Evolutionary conservation across 2,888 invertebrate genomes (phyloP).

Genomic region (Diadromus collaris): DNA sequence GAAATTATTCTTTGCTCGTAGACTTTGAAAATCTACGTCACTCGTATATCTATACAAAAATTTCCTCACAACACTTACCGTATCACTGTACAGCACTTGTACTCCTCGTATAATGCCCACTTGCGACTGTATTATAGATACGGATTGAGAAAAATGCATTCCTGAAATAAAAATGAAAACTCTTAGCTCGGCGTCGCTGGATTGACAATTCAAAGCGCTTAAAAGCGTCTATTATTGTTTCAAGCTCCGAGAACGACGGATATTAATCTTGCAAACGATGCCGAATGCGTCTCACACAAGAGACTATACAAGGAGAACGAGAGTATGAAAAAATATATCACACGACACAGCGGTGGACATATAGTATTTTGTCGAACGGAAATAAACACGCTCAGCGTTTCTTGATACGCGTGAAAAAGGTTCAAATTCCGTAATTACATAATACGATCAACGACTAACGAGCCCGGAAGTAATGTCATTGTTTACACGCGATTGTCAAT

Average conservation of each 20-base stretch:
- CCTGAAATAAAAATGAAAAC: conserved; percentile 84
- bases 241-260: conserved; percentile 4
- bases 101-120: conserved; percentile 97
- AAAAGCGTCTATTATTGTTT: conserved; percentile 24
- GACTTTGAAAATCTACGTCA: background rate
- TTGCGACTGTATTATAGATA: conserved; percentile 97
- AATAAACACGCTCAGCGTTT: conserved; percentile 27
- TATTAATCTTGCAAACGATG: background rate
- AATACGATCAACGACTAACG: conserved; percentile 65
- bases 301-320: conserved; percentile 27
- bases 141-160: conserved; percentile 99
- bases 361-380: conserved; percentile 14
- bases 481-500: conserved; percentile 75
- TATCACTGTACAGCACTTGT: conserved; percentile 98
- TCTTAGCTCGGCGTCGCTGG: background rate
- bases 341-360: background rate
- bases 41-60: background rate
- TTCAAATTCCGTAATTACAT: conserved; percentile 70
- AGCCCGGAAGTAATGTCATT: conserved; percentile 61
- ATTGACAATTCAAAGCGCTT: conserved; percentile 9
- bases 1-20: background rate
- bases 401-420: conserved; percentile 37
- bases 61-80: conserved; percentile 83
- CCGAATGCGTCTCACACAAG: background rate
- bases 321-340: conserved; percentile 22